Base-by-base conservation (phyloP, 2,113 vertebrate species). In the Aramus guarauna region DNA sequence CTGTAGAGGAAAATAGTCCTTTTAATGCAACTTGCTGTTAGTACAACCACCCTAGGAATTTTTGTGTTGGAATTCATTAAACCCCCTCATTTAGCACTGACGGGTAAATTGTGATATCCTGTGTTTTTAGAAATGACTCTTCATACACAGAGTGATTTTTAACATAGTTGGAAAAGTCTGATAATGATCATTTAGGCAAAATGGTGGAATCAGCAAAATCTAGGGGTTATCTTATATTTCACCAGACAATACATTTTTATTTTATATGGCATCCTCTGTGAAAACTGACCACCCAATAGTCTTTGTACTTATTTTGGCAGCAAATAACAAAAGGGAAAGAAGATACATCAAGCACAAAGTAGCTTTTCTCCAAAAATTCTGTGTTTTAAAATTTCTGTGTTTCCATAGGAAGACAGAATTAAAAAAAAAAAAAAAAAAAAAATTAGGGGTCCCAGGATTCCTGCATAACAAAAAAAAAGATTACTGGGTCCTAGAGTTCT, bases 61-160 rank as follows among this genome's bases (percentile, higher is more conserved):
- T 98, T 97, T 96, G 92, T 94, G 93, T 91, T 97, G 95, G 97
- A 98, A 98, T 97, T 97, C 95, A 98, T 98, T 98, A 98, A 98
- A 96, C 15, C 43, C 62, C 84, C 68, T 97, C 97, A 97, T 97
- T 98, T 97, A 96, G 96, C 94, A 94, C 88, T 97, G 96, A 89
- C 1, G 5, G 90, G 97, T 94, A 97, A 98, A 97, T 97, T 96
- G 94, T 53, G 83, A 95, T 85, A 97, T 92, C 97, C 94, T 39
- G 20, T 94, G 62, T 81, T 92, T 95, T 89, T 79, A 73, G 74
- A 96, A 96, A 96, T 59, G 16, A 66, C 85, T 94, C 80, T 94
- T 95, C 72, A 36, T 64, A 85, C 67, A 94, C 58, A 94, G 77
- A 47, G 69, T 26, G 24, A 83, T 94, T 97, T 90, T 88, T 96